Conservation (phyloP, 2,113 vertebrate species). For the Gymnogyps californianus region DNA sequence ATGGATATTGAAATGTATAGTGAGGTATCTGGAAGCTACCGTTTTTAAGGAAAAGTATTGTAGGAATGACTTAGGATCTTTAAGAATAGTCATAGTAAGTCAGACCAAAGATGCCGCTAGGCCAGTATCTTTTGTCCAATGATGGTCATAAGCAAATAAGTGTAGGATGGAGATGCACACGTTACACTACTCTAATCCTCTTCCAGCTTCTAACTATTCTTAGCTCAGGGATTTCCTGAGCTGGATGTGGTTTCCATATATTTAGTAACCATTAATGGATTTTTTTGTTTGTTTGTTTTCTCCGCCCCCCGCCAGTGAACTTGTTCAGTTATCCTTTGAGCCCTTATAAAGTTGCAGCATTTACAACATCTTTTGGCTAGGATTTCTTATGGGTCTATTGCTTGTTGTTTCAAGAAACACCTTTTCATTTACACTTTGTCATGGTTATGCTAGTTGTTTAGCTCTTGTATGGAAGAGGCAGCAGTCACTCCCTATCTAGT, state of each 20-base stretch:
- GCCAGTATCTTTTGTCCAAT: neutral
- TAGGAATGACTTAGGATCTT: neutral
- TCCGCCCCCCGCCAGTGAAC: neutral
- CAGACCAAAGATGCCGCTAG: neutral
- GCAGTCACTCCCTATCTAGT: neutral
- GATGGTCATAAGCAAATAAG: neutral
- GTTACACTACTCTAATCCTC: conserved; percentile 10
- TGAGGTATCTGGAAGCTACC: neutral
- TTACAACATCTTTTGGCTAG: neutral
- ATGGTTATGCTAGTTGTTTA: neutral
- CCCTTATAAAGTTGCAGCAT: neutral
- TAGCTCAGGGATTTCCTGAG: conserved; percentile 67
- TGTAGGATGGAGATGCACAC: neutral
- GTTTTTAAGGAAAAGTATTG: neutral
- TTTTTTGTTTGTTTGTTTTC: neutral
- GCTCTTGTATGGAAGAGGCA: neutral
- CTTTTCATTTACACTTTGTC: neutral
- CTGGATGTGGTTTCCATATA: conserved; percentile 61
- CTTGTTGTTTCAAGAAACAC: neutral
- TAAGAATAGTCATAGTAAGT: neutral
- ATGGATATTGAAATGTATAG: neutral
- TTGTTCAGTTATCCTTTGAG: neutral
- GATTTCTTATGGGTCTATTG: neutral
- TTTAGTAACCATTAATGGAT: conserved; percentile 62
- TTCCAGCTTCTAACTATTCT: conserved; percentile 48